phyloP scores from a whole-genome alignment of 2,113 vertebrate species.

The Lonchura striata region DNA sequence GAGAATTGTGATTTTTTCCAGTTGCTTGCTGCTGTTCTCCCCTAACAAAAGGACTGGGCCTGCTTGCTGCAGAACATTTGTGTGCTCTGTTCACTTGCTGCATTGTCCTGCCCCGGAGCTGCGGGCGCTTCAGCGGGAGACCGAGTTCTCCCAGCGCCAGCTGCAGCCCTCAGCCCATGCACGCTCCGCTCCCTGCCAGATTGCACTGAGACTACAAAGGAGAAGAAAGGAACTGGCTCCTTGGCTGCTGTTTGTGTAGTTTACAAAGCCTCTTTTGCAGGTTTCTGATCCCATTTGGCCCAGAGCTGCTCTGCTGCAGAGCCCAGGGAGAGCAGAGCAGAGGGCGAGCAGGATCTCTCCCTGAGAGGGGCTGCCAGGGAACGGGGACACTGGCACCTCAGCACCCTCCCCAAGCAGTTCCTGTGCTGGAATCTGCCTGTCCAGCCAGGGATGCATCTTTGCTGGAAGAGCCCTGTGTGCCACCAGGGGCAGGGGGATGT shows the following conservation, averaged over 20 bases:
- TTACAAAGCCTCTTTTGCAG: not conserved
- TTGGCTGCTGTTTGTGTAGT: not conserved
- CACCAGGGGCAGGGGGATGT: not conserved
- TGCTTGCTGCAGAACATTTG: not conserved
- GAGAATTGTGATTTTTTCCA: not conserved
- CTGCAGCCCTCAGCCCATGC: not conserved
- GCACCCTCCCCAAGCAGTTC: not conserved
- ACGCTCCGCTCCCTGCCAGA: not conserved
- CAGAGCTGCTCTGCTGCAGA: not conserved
- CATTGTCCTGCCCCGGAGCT: not conserved
- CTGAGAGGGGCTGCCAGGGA: not conserved
- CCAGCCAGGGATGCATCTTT: not conserved
- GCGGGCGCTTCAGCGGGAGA: fast-evolving
- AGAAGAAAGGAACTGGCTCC: not conserved
- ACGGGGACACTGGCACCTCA: not conserved
- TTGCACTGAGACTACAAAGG: not conserved
- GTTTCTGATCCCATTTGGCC: not conserved
- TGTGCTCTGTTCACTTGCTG: not conserved
- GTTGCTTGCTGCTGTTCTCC: not conserved
- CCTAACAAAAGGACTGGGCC: not conserved
- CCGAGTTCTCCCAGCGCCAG: not conserved
- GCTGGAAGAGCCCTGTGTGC: not conserved
- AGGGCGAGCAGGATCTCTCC: fast-evolving
- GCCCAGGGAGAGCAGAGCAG: not conserved
- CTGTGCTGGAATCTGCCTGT: not conserved